These are phyloP conservation scores for Clepsis dumicolana DNA, from an alignment of 2,888 invertebrate genomes.

Conservation along the genomic window DNA sequence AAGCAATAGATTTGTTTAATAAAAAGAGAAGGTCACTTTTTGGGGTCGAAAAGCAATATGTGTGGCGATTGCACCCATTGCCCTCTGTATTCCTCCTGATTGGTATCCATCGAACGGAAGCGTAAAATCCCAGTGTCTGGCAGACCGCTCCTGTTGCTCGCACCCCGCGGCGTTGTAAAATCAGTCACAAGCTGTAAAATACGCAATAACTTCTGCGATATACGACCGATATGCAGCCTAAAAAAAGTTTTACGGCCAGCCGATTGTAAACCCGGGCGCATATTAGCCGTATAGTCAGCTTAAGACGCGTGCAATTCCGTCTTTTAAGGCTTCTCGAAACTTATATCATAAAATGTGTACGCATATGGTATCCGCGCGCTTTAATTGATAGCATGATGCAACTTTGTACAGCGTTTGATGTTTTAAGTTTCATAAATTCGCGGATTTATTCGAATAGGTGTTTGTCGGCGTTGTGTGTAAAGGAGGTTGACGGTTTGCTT, in stretches of 20 bases:
- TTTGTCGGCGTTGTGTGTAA: background rate
- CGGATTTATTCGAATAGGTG: constrained; percentile 19
- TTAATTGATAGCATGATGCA: constrained; percentile 13
- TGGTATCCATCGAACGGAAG: constrained; percentile 3
- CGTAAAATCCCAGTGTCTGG: background rate
- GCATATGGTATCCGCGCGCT: background rate
- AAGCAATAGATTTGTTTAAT: no score
- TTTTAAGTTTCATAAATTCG: constrained; percentile 34
- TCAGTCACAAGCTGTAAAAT: constrained; percentile 82
- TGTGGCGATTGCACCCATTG: background rate
- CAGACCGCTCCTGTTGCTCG: constrained; percentile 13
- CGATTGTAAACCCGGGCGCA: constrained; percentile 79
- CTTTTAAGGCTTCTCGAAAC: constrained; percentile 67
- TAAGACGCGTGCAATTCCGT: constrained; percentile 62
- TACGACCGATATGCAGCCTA: constrained; percentile 73
- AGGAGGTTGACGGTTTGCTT: no score
- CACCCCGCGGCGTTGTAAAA: constrained; percentile 72
- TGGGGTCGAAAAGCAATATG: no score
- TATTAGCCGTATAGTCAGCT: constrained; percentile 60
- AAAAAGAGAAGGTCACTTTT: no score
- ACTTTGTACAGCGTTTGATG: constrained; percentile 28
- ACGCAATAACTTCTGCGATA: constrained; percentile 76
- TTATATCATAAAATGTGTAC: constrained; percentile 43
- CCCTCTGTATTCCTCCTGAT: background rate
- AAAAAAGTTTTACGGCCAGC: constrained; percentile 68